Base-by-base conservation (phyloP, 2,113 vertebrate genomes). In the Scopus umbretta region DNA sequence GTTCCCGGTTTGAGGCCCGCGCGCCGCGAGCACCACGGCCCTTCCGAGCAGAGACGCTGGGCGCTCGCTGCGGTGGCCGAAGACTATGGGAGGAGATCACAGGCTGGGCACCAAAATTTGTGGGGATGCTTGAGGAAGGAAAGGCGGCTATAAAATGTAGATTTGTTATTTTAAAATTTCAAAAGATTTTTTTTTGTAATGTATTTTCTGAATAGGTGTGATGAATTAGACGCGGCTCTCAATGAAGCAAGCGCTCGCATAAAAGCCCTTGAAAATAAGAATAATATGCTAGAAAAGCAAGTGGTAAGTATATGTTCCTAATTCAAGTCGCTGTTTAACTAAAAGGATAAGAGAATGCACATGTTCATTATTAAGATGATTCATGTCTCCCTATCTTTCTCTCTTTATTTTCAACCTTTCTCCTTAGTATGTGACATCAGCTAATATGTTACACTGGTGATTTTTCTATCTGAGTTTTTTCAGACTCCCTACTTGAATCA, bases 181-280 rank as follows among this genome's bases (percentile, higher is more conserved):
- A 29, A 80, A 83, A 65, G 30, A 11, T 78, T 86, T 84, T 82
- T 78, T 86, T 84, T 82, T 88, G 47, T 88, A 23, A 79, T 95
- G 3, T 76, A 0, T 96, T 63, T 59, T 59, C 27, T 34, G 8
- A 87, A 56, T 96, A 99, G 99, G 92, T 99, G 99, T 95, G 97
- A 97, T 62, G 98, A 99, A 3, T 95, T 99, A 67, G 99, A 99
- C 83, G 96, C 96, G 73, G 98, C 99, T 84, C 95, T 99, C 79
- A 98, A 95, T 45, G 99, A 99, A 92, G 98, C 99, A 55, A 98
- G 96, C 38, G 83, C 89, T 85, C 98, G 78, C 22, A 97, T 99
- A 79, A 98, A 98, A 94, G 96, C 98, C 30, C 98, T 99, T 62
- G 99, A 99, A 96, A 98, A 97, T 90, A 98, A 98, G 90, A 99